Conservation (phyloP, 2,888 invertebrate species). For the Pyrochroa serraticornis region DNA sequence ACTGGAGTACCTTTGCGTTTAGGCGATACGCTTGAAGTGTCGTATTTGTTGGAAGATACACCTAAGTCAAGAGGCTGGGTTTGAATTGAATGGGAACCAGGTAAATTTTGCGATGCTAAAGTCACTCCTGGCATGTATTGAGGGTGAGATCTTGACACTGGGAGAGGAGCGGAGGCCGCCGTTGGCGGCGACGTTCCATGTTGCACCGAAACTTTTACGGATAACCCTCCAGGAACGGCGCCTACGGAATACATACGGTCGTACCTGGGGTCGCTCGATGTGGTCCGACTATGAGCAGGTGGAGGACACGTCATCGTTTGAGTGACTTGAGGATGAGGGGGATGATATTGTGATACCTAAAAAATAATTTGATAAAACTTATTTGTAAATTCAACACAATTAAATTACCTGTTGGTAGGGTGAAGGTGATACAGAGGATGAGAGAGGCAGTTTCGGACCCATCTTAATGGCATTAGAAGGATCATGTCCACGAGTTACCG, state of each 20-base stretch:
- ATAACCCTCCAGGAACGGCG: slow-evolving; percentile 48
- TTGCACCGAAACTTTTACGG: slow-evolving; percentile 56
- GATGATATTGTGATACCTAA: slow-evolving; percentile 53
- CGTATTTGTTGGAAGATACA: slow-evolving; percentile 62
- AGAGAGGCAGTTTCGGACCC: slow-evolving; percentile 61
- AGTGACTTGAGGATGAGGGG: slow-evolving; percentile 55
- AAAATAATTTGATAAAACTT: not conserved
- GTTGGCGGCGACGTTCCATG: slow-evolving; percentile 62
- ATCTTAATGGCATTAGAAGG: slow-evolving; percentile 60
- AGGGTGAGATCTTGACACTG: slow-evolving; percentile 55
- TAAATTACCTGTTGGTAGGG: slow-evolving; percentile 58
- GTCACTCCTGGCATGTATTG: slow-evolving; percentile 59
- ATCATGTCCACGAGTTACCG: slow-evolving; percentile 60
- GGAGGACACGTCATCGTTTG: slow-evolving; percentile 59
- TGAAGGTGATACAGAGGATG: slow-evolving; percentile 58
- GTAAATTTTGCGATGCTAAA: slow-evolving; percentile 45
- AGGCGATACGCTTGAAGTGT: slow-evolving; percentile 59
- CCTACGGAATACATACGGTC: slow-evolving; percentile 49
- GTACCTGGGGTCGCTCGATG: slow-evolving; percentile 42
- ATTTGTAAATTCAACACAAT: too few relatives aligned
- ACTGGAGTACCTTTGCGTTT: slow-evolving; percentile 68
- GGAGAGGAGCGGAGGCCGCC: slow-evolving; percentile 55
- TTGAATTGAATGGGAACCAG: slow-evolving; percentile 65
- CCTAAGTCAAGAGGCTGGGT: slow-evolving; percentile 82
- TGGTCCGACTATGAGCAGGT: slow-evolving; percentile 61